Percentiles rank a stretch among this genome's conserved stretches.
phyloP scores from a whole-genome alignment of 2,797 vertebrate species.

The Champsocephalus esox region DNA sequence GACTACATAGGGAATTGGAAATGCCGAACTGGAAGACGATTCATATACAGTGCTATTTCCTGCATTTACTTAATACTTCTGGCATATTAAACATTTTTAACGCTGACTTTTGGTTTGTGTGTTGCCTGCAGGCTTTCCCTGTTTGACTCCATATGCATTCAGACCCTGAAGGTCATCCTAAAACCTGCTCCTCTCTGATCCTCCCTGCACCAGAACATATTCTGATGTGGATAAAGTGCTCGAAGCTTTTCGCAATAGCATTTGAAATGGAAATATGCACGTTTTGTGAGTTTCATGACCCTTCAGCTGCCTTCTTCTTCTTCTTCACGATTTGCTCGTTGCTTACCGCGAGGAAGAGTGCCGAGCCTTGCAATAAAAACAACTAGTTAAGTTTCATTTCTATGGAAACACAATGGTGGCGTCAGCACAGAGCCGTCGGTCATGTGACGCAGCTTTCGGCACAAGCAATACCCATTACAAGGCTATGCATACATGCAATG shows the following conservation, averaged over 20 bases:
- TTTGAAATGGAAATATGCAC: slow-evolving; percentile 4
- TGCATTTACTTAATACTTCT: not conserved
- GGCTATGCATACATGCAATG: not conserved
- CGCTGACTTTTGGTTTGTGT: slow-evolving; percentile 5
- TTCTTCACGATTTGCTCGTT: no score
- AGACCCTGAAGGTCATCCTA: not conserved
- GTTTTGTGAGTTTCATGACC: not conserved
- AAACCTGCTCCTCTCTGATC: not conserved
- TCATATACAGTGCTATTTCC: not conserved
- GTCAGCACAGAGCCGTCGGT: no score
- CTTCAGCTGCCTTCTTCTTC: no score
- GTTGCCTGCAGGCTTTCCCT: not conserved
- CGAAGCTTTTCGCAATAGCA: not conserved
- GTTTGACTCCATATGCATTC: not conserved
- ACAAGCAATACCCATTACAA: not conserved
- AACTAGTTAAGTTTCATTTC: no score
- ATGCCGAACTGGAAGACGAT: not conserved
- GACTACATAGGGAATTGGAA: no score
- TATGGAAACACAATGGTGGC: no score
- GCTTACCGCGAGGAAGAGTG: no score
- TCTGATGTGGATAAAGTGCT: not conserved
- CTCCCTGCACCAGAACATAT: not conserved
- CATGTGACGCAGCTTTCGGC: no score
- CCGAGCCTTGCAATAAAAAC: no score
- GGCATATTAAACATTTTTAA: not conserved